These are phyloP conservation scores for Drosophila bifasciata DNA, from an alignment of 1,140 invertebrate species.

Conservation along the genomic window DNA sequence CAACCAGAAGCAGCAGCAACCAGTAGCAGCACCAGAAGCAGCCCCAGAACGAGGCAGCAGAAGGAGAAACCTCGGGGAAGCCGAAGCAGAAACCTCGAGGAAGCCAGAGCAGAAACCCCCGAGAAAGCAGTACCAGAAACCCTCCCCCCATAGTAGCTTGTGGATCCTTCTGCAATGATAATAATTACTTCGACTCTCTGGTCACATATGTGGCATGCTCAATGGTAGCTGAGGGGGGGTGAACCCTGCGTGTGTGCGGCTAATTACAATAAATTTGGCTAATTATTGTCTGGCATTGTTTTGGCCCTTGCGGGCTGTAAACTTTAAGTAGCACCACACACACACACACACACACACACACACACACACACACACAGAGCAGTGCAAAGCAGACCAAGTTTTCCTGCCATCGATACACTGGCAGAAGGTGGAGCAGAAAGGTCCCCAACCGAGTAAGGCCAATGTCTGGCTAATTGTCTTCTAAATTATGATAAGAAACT, in stretches of 20 bases:
- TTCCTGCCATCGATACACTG: constrained; percentile 58
- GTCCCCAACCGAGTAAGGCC: not conserved
- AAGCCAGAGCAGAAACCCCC: too few relatives aligned
- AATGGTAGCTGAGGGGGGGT: too few relatives aligned
- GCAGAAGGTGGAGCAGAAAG: not conserved
- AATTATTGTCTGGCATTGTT: constrained; percentile 75
- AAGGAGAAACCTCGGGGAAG: too few relatives aligned
- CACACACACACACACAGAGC: too few relatives aligned
- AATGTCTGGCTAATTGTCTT: constrained; percentile 75
- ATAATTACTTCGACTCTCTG: constrained; percentile 55
- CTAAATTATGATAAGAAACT: constrained; percentile 81
- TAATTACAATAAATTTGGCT: constrained; percentile 82
- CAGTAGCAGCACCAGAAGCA: too few relatives aligned
- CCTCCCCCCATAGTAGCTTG: too few relatives aligned
- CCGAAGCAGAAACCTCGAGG: too few relatives aligned
- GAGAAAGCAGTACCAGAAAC: too few relatives aligned
- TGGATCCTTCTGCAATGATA: constrained; percentile 58
- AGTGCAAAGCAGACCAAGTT: constrained; percentile 72
- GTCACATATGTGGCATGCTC: constrained; percentile 71
- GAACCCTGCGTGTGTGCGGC: constrained; percentile 69
- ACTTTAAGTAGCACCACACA: constrained; percentile 77
- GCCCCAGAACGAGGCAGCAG: too few relatives aligned
- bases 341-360: too few relatives aligned
- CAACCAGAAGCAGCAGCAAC: too few relatives aligned
- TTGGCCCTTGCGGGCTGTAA: constrained; percentile 55